A percentile compares a stretch with the other conserved stretches of the same genome.
Evolutionary conservation across 1,140 invertebrate genomes (phyloP).

Genomic region (Drosophila sp.): DNA sequence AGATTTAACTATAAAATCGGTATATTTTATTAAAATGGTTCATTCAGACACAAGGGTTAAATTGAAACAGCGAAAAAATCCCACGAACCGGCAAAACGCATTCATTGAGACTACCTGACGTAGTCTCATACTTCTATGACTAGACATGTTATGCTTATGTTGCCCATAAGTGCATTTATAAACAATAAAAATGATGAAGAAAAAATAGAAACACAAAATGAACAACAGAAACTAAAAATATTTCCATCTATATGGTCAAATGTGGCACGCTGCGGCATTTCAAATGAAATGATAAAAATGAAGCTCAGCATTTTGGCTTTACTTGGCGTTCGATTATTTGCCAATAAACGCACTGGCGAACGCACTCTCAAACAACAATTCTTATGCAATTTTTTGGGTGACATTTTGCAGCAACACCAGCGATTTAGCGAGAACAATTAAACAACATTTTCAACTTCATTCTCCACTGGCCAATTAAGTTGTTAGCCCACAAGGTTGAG

Average conservation of each 20-base stretch:
- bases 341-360: conserved; percentile 36
- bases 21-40: neutral
- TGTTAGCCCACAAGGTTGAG: conserved; percentile 49
- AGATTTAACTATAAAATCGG: too few relatives aligned
- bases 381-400: conserved; percentile 43
- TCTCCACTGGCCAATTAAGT: conserved; percentile 58
- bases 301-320: conserved; percentile 39
- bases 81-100: conserved; percentile 4
- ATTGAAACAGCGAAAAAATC: neutral
- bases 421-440: conserved; percentile 56
- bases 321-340: conserved; percentile 34
- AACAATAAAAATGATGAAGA: conserved; percentile 16
- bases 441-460: conserved; percentile 56
- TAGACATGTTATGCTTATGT: neutral
- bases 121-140: conserved; percentile 14
- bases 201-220: neutral
- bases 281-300: conserved; percentile 46
- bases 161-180: conserved; percentile 32
- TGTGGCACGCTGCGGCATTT: conserved; percentile 73
- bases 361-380: conserved; percentile 22
- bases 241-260: conserved; percentile 71
- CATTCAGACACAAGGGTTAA: conserved; percentile 13
- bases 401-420: conserved; percentile 21
- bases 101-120: conserved; percentile 11
- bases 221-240: conserved; percentile 21